A percentile compares a stretch with the other conserved stretches of the same genome.
Evolutionary conservation across 2,797 vertebrate species (phyloP).

Genomic region (Epinephelus coioides): DNA sequence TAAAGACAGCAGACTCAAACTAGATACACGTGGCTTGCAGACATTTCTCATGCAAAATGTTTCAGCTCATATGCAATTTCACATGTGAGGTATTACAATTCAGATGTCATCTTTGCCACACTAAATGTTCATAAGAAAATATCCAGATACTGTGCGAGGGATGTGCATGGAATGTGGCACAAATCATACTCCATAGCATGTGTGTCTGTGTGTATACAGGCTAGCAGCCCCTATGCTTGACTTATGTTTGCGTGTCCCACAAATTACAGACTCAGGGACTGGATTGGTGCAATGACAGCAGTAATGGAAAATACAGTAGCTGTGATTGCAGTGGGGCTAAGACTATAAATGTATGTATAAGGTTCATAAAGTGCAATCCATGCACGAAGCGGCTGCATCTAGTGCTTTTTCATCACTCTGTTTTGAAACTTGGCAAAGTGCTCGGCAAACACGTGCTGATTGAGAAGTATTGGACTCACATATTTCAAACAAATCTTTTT

Average conservation of each 20-base stretch:
- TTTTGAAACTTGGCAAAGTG: constrained; percentile 66
- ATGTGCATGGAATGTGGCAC: constrained; percentile 22
- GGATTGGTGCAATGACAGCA: constrained; percentile 52
- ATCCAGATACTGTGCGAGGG: not conserved
- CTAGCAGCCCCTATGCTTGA: constrained; percentile 13
- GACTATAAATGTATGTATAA: constrained; percentile 56
- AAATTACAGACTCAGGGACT: constrained; percentile 48
- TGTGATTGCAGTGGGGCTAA: constrained; percentile 37
- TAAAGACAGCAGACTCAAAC: not conserved
- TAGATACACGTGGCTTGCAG: not conserved
- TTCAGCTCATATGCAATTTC: not conserved
- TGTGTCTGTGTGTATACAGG: not conserved
- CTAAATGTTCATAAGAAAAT: not conserved
- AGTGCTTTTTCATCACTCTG: constrained; percentile 62
- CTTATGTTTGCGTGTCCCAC: constrained; percentile 32
- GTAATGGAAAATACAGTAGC: constrained; percentile 54
- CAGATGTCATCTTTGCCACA: not conserved
- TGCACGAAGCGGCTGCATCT: constrained; percentile 40
- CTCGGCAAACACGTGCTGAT: constrained; percentile 68
- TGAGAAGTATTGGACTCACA: constrained; percentile 67
- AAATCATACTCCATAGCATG: not conserved
- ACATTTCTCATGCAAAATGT: not conserved
- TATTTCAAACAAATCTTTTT: constrained; percentile 69
- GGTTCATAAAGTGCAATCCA: constrained; percentile 63
- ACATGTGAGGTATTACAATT: not conserved